These are phyloP conservation scores for Geotrupes spiniger DNA, from an alignment of 2,888 invertebrate species.

Conservation along the genomic window DNA sequence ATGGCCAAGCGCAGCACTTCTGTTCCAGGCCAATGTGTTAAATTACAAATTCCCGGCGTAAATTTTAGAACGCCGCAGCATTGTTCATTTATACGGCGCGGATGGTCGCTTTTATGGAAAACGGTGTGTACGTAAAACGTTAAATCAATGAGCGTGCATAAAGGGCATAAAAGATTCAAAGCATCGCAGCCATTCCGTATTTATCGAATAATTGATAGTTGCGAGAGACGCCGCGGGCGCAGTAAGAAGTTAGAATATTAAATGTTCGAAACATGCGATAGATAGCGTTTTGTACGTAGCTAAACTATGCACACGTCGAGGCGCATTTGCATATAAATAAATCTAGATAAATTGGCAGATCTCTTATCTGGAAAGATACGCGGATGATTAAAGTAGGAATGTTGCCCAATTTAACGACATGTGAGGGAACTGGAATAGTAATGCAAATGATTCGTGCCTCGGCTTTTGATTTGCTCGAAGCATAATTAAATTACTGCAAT, in stretches of 20 bases:
- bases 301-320: too few species aligned
- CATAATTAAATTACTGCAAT: too few species aligned
- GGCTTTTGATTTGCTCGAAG: too few species aligned
- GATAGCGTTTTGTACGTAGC: too few species aligned
- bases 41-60: conserved; percentile 10
- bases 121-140: neutral
- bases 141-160: conserved; percentile 11
- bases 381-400: too few species aligned
- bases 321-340: too few species aligned
- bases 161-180: conserved; percentile 9
- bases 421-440: too few species aligned
- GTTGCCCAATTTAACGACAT: too few species aligned
- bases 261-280: neutral
- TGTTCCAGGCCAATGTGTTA: conserved; percentile 11
- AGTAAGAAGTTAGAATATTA: conserved; percentile 1
- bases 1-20: conserved; percentile 4
- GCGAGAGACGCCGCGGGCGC: conserved; percentile 1
- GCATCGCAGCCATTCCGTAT: conserved; percentile 7
- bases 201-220: conserved; percentile 16
- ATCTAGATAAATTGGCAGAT: too few species aligned
- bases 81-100: conserved; percentile 12
- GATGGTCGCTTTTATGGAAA: conserved; percentile 6
- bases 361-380: too few species aligned
- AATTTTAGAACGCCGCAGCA: conserved; percentile 7
- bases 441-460: too few species aligned